Conservation (phyloP, 2,888 invertebrate species). For the Andrena bicolor region DNA sequence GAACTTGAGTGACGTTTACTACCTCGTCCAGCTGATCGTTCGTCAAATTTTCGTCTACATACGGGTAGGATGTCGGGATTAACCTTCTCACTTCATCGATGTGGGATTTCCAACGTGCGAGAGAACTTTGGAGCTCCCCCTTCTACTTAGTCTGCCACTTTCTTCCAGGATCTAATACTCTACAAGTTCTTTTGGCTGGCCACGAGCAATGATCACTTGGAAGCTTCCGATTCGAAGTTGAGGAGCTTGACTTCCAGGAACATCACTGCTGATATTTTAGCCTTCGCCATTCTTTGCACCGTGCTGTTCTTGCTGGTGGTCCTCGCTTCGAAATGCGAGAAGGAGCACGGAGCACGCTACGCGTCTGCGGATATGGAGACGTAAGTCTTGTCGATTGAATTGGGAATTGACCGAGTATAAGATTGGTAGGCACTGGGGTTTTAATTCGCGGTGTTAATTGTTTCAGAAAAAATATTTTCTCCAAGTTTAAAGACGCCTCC, state of each 20-base stretch:
- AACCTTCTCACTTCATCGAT: slow-evolving; percentile 35
- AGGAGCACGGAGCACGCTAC: slow-evolving; percentile 33
- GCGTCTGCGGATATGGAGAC: slow-evolving; percentile 35
- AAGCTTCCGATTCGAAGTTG: slow-evolving; percentile 31
- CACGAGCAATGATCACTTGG: slow-evolving; percentile 29
- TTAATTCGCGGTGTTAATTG: background rate
- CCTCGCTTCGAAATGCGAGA: slow-evolving; percentile 67
- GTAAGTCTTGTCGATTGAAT: slow-evolving; percentile 40
- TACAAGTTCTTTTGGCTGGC: slow-evolving; percentile 57
- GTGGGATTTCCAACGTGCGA: too few species aligned
- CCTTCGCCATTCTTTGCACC: slow-evolving; percentile 69
- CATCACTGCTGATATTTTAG: slow-evolving; percentile 66
- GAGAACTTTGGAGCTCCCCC: too few species aligned
- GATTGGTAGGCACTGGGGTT: too few species aligned
- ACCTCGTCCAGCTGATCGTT: slow-evolving; percentile 70
- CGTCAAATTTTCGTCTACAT: slow-evolving; percentile 72
- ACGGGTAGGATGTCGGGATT: slow-evolving; percentile 61
- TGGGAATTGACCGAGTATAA: background rate
- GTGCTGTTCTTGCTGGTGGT: slow-evolving; percentile 70
- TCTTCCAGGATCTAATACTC: slow-evolving; percentile 51
- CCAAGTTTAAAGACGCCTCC: too few species aligned
- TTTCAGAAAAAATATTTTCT: too few species aligned
- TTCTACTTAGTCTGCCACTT: background rate
- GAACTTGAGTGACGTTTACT: slow-evolving; percentile 69
- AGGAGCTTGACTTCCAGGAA: slow-evolving; percentile 38